phyloP scores from a whole-genome alignment of 2,113 vertebrate genomes.

The Chitala chitala region DNA sequence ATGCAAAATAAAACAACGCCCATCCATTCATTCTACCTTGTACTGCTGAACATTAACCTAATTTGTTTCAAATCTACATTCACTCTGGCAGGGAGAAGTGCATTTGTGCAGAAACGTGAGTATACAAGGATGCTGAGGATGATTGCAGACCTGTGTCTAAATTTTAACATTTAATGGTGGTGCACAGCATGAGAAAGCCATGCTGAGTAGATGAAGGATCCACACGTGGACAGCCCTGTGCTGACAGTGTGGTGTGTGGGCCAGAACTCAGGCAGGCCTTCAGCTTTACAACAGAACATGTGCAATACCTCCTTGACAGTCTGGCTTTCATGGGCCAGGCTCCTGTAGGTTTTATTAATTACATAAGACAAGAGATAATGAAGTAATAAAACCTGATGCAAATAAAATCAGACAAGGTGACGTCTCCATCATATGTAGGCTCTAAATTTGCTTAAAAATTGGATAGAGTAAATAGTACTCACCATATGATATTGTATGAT shows the following conservation, averaged over 20 bases:
- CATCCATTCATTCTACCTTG: conserved; percentile 86
- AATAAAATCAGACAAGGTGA: background rate
- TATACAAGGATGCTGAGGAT: conserved; percentile 27
- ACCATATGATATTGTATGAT: no score
- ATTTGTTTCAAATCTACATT: conserved; percentile 86
- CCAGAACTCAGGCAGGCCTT: no score
- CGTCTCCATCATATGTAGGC: background rate
- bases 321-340: no score
- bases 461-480: no score
- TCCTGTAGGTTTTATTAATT: background rate
- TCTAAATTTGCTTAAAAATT: no score
- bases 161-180: background rate
- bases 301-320: no score
- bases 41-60: conserved; percentile 77
- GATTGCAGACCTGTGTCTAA: conserved; percentile 58
- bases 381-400: background rate
- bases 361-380: background rate
- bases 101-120: conserved; percentile 79
- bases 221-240: background rate
- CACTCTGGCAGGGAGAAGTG: conserved; percentile 82
- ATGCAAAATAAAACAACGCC: conserved; percentile 81
- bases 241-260: background rate
- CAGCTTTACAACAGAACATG: no score
- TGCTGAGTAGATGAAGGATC: background rate
- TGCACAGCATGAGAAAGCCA: background rate